Evolutionary conservation across 2,113 vertebrate genomes (phyloP).

Genomic region (Motacilla tschutschensis): DNA sequence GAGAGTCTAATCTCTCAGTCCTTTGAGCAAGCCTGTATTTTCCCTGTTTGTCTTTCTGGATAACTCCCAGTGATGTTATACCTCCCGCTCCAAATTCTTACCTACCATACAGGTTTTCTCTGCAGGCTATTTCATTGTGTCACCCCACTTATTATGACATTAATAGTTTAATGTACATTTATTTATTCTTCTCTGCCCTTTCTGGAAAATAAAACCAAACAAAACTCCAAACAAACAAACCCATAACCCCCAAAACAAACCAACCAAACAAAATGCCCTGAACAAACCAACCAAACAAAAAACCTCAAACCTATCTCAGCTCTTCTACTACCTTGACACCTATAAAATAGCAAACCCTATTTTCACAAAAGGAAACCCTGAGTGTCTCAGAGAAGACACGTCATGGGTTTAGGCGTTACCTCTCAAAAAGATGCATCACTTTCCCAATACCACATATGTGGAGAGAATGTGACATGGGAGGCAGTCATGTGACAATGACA

Average conservation of each 20-base stretch:
- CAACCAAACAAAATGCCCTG: background rate
- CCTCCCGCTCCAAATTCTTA: background rate
- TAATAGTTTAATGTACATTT: background rate
- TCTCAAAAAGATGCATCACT: background rate
- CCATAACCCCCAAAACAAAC: background rate
- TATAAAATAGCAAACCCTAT: background rate
- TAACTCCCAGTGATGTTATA: background rate
- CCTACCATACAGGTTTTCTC: background rate
- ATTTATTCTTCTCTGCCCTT: background rate
- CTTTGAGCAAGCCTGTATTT: background rate
- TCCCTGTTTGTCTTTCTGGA: background rate
- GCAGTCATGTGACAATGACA: background rate
- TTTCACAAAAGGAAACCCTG: background rate
- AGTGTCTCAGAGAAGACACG: background rate
- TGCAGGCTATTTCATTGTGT: background rate
- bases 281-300: background rate
- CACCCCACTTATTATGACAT: background rate
- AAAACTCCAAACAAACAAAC: background rate
- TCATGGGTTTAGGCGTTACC: background rate
- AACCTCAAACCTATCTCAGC: background rate
- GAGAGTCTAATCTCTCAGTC: background rate
- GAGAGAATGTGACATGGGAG: background rate
- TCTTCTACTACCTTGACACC: background rate
- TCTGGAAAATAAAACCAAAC: background rate
- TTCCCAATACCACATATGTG: background rate